These are phyloP conservation scores for Huso huso DNA, from an alignment of 2,797 vertebrate species.

Conservation along the genomic window DNA sequence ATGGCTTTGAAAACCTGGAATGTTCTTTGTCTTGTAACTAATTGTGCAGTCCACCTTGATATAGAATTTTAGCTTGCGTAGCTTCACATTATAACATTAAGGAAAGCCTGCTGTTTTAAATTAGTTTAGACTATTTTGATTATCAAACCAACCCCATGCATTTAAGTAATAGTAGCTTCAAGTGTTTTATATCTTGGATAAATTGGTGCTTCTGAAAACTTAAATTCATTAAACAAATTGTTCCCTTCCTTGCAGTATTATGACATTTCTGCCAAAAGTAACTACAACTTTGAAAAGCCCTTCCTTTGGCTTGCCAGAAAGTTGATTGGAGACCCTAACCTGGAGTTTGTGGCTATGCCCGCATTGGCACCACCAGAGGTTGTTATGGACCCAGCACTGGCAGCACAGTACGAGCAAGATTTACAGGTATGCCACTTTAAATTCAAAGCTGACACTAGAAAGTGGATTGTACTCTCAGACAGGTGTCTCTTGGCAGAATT, in stretches of 20 bases:
- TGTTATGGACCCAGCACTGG: slow-evolving; percentile 69
- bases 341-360: slow-evolving; percentile 74
- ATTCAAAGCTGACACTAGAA: not conserved
- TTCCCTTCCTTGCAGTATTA: slow-evolving; percentile 55
- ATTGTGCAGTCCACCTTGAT: too few relatives aligned
- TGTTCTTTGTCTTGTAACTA: too few relatives aligned
- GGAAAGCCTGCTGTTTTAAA: too few relatives aligned
- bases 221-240: not conserved
- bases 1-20: too few relatives aligned
- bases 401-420: slow-evolving; percentile 68
- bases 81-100: too few relatives aligned
- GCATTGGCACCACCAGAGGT: slow-evolving; percentile 69
- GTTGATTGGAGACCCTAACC: slow-evolving; percentile 67
- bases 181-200: not conserved
- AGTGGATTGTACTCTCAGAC: not conserved
- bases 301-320: slow-evolving; percentile 74
- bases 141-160: too few relatives aligned
- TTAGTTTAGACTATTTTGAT: too few relatives aligned
- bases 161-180: not conserved
- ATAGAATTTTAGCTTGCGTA: too few relatives aligned
- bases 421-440: slow-evolving; percentile 49
- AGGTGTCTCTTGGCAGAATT: too few relatives aligned
- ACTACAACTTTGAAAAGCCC: slow-evolving; percentile 76
- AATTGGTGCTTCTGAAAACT: not conserved
- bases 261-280: slow-evolving; percentile 71